These are phyloP conservation scores for Akabosia matsudoensis DNA, from an alignment of 1,140 invertebrate genomes.

Conservation along the genomic window DNA sequence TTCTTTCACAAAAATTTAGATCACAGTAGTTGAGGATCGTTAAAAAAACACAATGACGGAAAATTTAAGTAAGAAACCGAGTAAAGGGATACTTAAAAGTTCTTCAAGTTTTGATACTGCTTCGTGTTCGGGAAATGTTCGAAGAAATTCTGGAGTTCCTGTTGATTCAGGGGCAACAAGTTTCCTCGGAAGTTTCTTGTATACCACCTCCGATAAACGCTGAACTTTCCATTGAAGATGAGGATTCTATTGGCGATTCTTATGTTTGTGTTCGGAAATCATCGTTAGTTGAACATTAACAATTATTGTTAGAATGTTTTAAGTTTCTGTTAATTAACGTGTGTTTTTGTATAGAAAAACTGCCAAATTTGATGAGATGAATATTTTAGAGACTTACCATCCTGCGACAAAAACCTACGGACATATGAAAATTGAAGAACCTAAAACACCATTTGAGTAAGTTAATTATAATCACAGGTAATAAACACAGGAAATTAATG, in stretches of 20 bases:
- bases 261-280: constrained; percentile 9
- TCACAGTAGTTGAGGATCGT: background rate
- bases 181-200: no score
- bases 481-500: constrained; percentile 52
- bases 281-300: background rate
- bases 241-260: background rate
- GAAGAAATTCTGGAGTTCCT: constrained; percentile 3
- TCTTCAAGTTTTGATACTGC: constrained; percentile 77
- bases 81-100: constrained; percentile 87
- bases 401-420: constrained; percentile 3
- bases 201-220: no score
- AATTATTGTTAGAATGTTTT: background rate
- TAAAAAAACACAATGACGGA: constrained; percentile 52
- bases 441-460: constrained; percentile 91
- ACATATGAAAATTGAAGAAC: constrained; percentile 99
- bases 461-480: constrained; percentile 65
- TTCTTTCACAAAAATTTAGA: no score
- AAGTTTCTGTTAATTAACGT: background rate
- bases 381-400: constrained; percentile 83
- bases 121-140: background rate
- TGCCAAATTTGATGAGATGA: constrained; percentile 98
- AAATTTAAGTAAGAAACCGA: constrained; percentile 66
- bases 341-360: constrained; percentile 48
- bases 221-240: background rate
- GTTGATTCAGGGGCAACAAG: background rate